Conservation (phyloP, 2,888 invertebrate species). For the Lithodes maja region DNA sequence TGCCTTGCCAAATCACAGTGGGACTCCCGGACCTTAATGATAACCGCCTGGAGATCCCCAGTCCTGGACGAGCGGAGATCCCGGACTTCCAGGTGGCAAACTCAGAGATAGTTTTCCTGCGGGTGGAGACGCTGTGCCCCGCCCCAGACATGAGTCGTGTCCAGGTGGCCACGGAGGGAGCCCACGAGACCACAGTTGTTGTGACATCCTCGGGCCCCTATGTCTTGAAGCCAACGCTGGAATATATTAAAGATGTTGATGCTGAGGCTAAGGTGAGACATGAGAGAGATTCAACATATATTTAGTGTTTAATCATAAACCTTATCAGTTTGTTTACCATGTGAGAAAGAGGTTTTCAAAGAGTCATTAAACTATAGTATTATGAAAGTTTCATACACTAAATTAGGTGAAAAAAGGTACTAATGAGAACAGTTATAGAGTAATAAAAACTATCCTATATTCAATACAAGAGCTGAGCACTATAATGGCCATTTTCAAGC, state of each 20-base stretch:
- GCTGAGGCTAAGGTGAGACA: constrained; percentile 65
- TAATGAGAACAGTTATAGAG: too few species aligned
- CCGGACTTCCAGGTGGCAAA: not conserved
- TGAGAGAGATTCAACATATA: not conserved
- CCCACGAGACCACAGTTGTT: constrained; percentile 48
- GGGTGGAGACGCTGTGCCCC: constrained; percentile 5
- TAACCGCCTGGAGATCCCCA: not conserved
- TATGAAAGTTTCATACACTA: too few species aligned
- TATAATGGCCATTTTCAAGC: too few species aligned
- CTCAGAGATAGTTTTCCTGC: not conserved
- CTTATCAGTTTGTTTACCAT: too few species aligned
- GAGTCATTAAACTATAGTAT: too few species aligned
- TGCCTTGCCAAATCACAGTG: constrained; percentile 44
- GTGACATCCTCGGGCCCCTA: constrained; percentile 15
- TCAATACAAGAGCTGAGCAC: too few species aligned
- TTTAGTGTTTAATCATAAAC: not conserved
- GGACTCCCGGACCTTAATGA: constrained; percentile 13
- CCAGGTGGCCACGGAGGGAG: constrained; percentile 30
- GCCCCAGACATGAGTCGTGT: constrained; percentile 9
- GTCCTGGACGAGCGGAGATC: constrained; percentile 24
- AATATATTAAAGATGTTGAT: constrained; percentile 65
- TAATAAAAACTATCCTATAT: too few species aligned
- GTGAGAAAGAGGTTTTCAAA: too few species aligned
- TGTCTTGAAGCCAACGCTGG: constrained; percentile 50
- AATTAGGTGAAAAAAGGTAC: too few species aligned